phyloP scores from a whole-genome alignment of 2,113 vertebrate genomes.

The Laterallus jamaicensis region DNA sequence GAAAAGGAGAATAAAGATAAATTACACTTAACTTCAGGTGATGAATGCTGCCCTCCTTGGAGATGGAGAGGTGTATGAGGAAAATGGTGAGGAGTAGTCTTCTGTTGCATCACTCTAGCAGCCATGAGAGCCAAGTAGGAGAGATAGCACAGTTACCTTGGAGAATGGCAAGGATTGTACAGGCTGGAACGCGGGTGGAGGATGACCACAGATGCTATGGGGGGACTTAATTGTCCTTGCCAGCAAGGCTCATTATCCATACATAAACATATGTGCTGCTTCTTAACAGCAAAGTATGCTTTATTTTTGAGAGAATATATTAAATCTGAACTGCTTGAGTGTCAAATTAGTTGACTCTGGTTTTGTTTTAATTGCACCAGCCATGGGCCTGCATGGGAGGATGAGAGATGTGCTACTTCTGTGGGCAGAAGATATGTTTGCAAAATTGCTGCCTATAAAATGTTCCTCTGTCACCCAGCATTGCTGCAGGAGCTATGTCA shows the following conservation, averaged over 20 bases:
- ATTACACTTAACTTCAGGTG: neutral
- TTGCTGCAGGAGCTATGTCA: neutral
- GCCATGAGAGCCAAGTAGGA: neutral
- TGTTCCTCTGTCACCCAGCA: neutral
- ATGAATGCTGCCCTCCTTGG: neutral
- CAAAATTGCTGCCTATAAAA: neutral
- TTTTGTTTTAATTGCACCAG: slow-evolving; percentile 27
- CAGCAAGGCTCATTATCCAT: slow-evolving; percentile 63
- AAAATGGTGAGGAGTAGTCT: neutral
- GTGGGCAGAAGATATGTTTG: neutral
- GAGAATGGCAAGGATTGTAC: neutral
- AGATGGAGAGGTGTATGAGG: neutral
- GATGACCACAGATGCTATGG: slow-evolving; percentile 54
- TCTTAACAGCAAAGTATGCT: slow-evolving; percentile 14
- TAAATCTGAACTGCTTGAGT: slow-evolving; percentile 32
- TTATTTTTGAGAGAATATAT: slow-evolving; percentile 35
- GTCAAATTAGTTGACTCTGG: slow-evolving; percentile 54
- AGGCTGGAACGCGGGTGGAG: neutral
- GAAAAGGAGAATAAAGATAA: neutral
- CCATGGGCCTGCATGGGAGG: neutral
- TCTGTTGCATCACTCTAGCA: neutral
- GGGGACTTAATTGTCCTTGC: slow-evolving; percentile 58
- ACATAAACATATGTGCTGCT: slow-evolving; percentile 61
- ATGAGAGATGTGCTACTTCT: neutral
- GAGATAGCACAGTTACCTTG: neutral